Conservation (phyloP, 2,113 vertebrate species). For the Pluvianellus socialis region DNA sequence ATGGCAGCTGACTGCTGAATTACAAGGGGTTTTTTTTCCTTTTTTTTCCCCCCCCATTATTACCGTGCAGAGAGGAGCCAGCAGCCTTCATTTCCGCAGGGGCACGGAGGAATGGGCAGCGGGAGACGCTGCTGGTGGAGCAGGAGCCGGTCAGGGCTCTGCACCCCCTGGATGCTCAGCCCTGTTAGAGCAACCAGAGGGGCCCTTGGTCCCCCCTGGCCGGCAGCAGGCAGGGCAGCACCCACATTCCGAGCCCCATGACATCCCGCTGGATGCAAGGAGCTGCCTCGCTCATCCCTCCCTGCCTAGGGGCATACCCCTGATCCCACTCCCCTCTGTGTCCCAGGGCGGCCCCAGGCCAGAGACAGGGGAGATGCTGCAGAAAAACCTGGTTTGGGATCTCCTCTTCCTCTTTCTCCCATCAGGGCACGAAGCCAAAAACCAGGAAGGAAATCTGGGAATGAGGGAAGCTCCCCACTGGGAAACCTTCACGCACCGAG, state of each 20-base stretch:
- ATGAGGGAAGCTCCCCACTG: not conserved
- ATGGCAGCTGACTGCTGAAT: not conserved
- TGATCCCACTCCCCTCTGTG: not conserved
- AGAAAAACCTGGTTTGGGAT: not conserved
- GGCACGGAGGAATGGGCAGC: fast-evolving
- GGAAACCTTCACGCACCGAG: not conserved
- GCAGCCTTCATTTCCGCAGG: not conserved
- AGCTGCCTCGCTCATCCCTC: not conserved
- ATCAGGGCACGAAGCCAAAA: not conserved
- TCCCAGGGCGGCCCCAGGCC: not conserved
- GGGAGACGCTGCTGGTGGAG: not conserved
- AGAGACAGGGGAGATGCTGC: not conserved
- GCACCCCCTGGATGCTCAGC: not conserved
- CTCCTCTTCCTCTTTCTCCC: not conserved
- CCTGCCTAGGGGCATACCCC: fast-evolving
- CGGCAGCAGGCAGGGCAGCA: not conserved
- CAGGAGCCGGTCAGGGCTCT: not conserved
- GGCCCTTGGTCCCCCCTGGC: fast-evolving
- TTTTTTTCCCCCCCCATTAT: not conserved
- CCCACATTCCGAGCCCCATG: not conserved
- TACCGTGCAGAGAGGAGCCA: not conserved
- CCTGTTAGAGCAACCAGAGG: not conserved
- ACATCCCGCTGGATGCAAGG: not conserved
- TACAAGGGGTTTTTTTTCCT: not conserved
- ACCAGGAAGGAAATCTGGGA: not conserved